Evolutionary conservation across 2,888 invertebrate genomes (phyloP).

Genomic region (Harpalus rubripes): DNA sequence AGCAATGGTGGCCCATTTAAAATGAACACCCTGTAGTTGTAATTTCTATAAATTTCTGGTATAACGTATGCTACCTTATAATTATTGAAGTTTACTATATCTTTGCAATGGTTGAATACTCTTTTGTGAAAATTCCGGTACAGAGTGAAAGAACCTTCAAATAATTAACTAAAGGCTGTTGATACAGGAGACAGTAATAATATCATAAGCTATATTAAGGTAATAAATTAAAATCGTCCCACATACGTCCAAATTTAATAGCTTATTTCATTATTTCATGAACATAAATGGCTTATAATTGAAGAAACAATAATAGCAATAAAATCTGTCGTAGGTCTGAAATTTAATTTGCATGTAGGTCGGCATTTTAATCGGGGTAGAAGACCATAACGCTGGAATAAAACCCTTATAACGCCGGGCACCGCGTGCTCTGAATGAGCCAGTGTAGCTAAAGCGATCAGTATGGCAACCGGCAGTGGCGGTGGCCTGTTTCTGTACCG

Average conservation of each 20-base stretch:
- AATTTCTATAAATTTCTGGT: no score
- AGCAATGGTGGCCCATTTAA: no score
- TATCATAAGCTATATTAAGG: background rate
- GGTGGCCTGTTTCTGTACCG: background rate
- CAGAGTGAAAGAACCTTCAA: background rate
- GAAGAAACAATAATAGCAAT: conserved; percentile 51
- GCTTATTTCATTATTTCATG: conserved; percentile 43
- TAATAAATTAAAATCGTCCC: conserved; percentile 9
- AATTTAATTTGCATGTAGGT: conserved; percentile 56
- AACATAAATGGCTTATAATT: conserved; percentile 45
- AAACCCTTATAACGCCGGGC: conserved; percentile 46
- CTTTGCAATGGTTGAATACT: no score
- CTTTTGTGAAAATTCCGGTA: background rate
- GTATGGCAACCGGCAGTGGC: background rate
- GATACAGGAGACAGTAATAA: conserved; percentile 13
- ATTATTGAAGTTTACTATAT: no score
- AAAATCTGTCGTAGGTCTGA: conserved; percentile 36
- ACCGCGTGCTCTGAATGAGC: conserved; percentile 23
- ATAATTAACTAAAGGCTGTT: background rate
- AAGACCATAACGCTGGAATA: conserved; percentile 53
- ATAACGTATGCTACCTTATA: no score
- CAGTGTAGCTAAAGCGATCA: background rate
- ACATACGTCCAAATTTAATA: conserved; percentile 13
- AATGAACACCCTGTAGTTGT: no score
- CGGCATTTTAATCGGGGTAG: conserved; percentile 52